These are phyloP conservation scores for Myrmophylax atrothorax DNA, from an alignment of 2,113 vertebrate genomes.

Conservation along the genomic window DNA sequence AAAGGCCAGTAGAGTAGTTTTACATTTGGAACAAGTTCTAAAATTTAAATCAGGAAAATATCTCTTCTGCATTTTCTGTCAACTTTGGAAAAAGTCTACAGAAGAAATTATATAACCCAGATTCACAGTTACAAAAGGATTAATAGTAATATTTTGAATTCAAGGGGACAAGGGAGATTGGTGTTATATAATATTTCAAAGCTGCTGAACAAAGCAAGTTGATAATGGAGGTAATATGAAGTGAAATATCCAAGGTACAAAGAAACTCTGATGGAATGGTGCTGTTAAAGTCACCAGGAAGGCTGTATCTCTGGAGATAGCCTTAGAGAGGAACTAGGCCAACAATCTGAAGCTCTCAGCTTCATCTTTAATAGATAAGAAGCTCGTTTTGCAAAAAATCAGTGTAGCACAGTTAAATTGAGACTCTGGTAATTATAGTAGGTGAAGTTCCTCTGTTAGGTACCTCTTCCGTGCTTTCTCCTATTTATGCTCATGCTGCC, in stretches of 20 bases:
- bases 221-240: conserved; percentile 52
- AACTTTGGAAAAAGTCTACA: background rate
- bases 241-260: conserved; percentile 54
- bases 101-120: conserved; percentile 31
- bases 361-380: conserved; percentile 53
- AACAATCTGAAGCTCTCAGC: background rate
- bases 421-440: background rate
- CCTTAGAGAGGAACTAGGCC: conserved; percentile 47
- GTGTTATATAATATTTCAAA: conserved; percentile 52
- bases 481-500: background rate
- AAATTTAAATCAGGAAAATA: conserved; percentile 49
- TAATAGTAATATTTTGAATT: conserved; percentile 37
- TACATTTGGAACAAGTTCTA: conserved; percentile 38
- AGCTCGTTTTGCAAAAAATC: background rate
- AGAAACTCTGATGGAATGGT: conserved; percentile 28
- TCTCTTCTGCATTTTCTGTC: conserved; percentile 37
- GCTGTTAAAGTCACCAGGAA: conserved; percentile 33
- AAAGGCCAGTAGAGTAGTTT: conserved; percentile 29
- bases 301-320: conserved; percentile 32
- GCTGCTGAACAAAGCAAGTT: conserved; percentile 58
- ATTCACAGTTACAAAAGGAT: conserved; percentile 36
- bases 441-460: background rate
- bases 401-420: background rate
- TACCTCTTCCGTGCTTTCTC: background rate
- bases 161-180: conserved; percentile 1